Conservation (phyloP, 2,113 vertebrate species). For the Cyanocitta stelleri region DNA sequence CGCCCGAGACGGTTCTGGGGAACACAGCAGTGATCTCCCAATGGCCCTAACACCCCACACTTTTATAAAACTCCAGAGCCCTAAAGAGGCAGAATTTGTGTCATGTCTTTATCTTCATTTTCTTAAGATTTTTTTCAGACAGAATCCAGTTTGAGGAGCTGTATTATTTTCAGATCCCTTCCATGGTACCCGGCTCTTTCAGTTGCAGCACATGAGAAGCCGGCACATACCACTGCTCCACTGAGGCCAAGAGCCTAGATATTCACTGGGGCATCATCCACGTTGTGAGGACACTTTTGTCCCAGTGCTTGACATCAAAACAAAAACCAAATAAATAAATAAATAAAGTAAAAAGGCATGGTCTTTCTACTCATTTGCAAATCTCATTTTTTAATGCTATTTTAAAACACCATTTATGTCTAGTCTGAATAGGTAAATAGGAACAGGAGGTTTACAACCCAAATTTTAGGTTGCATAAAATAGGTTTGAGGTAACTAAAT, state of each 20-base stretch:
- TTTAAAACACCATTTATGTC: background rate
- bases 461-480: background rate
- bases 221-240: background rate
- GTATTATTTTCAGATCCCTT: background rate
- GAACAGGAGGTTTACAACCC: background rate
- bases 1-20: no score
- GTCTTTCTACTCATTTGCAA: background rate
- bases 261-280: background rate
- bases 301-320: background rate
- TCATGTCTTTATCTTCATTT: background rate
- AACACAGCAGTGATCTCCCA: no score
- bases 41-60: no score
- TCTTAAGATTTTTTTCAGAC: background rate
- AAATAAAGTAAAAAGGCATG: background rate
- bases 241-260: background rate
- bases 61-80: background rate
- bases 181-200: background rate
- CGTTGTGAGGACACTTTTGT: background rate
- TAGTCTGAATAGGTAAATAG: background rate
- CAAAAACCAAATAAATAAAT: background rate
- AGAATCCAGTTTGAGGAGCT: background rate
- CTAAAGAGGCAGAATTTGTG: background rate
- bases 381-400: background rate
- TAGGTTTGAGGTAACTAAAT: background rate
- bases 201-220: background rate